phyloP scores from a whole-genome alignment of 1,140 invertebrate genomes.

The Diprion similis region DNA sequence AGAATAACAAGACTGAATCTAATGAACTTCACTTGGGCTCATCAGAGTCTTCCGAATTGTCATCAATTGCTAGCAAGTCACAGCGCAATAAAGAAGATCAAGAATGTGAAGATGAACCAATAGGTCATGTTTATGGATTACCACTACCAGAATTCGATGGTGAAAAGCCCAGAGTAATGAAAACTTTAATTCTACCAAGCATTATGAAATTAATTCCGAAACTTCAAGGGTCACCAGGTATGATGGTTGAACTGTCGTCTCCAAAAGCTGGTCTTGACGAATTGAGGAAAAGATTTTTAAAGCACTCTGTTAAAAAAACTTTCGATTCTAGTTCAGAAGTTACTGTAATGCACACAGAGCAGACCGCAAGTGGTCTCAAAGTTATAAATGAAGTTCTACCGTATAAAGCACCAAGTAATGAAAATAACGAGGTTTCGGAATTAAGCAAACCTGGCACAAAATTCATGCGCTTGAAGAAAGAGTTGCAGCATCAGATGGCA shows the following conservation, averaged over 20 bases:
- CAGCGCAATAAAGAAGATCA: not conserved
- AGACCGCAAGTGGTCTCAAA: conserved; percentile 47
- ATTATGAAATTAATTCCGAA: conserved; percentile 55
- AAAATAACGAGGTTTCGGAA: conserved; percentile 40
- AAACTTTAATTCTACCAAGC: conserved; percentile 27
- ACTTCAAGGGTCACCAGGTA: conserved; percentile 65
- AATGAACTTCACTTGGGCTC: not conserved
- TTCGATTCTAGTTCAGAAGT: conserved; percentile 57
- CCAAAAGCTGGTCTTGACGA: conserved; percentile 61
- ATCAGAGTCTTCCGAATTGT: not conserved
- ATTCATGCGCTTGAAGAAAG: conserved; percentile 67
- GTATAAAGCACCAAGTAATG: conserved; percentile 46
- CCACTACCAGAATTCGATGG: conserved; percentile 31
- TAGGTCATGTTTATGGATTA: conserved; percentile 25
- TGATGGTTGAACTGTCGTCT: conserved; percentile 67
- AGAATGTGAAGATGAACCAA: conserved; percentile 11
- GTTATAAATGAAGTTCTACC: conserved; percentile 40
- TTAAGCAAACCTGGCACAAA: conserved; percentile 68
- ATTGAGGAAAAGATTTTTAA: conserved; percentile 67
- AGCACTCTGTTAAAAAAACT: conserved; percentile 63
- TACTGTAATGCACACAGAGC: conserved; percentile 52
- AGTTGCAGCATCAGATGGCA: conserved; percentile 70
- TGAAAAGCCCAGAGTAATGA: conserved; percentile 13
- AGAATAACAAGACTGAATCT: not conserved
- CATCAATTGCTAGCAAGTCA: not conserved